Conservation (phyloP, 2,113 vertebrate species). For the Abramis brama region DNA sequence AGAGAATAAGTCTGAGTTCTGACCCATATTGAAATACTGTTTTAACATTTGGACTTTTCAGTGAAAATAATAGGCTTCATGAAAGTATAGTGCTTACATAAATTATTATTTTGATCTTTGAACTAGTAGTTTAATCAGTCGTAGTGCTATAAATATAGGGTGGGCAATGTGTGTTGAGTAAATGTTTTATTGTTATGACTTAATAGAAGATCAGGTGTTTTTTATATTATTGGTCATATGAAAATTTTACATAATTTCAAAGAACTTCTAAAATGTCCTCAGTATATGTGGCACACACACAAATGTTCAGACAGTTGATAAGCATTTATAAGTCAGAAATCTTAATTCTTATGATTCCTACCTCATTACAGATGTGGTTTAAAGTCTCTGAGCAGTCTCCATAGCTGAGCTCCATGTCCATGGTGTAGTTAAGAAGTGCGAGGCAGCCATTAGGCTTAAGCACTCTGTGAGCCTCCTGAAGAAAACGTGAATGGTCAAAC, state of each 20-base stretch:
- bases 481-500: conserved; percentile 77
- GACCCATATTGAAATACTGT: not conserved
- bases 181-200: not conserved
- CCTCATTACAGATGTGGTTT: conserved; percentile 76
- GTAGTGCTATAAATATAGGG: not conserved
- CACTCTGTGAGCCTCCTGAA: conserved; percentile 75
- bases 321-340: not conserved
- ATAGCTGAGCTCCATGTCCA: conserved; percentile 74
- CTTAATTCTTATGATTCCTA: conserved; percentile 53
- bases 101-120: not conserved
- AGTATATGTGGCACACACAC: not conserved
- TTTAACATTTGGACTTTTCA: not conserved
- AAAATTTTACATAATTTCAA: too few species aligned
- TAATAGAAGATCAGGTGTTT: not conserved
- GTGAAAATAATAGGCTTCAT: not conserved
- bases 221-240: too few species aligned
- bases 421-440: conserved; percentile 76
- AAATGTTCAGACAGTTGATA: not conserved
- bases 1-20: not conserved
- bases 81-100: not conserved
- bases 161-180: not conserved
- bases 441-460: conserved; percentile 77
- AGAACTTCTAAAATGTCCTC: not conserved
- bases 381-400: conserved; percentile 66
- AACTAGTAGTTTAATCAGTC: not conserved